Evolutionary conservation across 1,140 invertebrate genomes (phyloP).

Genomic region (Diachasma alloeum): DNA sequence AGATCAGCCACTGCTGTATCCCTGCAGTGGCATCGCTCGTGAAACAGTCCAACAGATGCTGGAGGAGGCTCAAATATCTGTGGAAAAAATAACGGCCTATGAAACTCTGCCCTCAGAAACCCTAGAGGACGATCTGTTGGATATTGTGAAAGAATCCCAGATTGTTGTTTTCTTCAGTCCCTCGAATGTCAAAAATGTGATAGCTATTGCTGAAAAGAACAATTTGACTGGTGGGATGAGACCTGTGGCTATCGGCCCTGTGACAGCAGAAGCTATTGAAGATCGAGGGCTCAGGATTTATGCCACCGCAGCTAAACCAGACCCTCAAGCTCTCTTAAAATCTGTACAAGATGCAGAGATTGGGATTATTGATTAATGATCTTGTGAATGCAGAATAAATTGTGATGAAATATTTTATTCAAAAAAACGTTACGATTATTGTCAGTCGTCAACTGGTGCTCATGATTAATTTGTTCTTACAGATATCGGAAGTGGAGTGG

Average conservation of each 20-base stretch:
- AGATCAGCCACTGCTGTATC: conserved; percentile 51
- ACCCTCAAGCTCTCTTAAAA: conserved; percentile 48
- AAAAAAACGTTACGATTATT: background rate
- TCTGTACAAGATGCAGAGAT: conserved; percentile 36
- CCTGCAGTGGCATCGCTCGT: conserved; percentile 57
- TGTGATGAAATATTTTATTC: conserved; percentile 30
- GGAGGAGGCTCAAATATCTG: conserved; percentile 34
- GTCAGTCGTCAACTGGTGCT: background rate
- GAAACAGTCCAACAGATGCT: conserved; percentile 54
- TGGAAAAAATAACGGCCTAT: conserved; percentile 55
- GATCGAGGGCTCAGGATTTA: conserved; percentile 38
- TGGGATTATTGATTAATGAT: background rate
- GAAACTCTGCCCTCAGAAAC: conserved; percentile 47
- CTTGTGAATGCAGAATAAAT: conserved; percentile 8
- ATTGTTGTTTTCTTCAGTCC: conserved; percentile 61
- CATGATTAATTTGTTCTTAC: background rate
- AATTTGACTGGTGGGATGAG: conserved; percentile 40
- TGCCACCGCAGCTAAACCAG: conserved; percentile 54
- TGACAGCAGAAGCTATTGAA: conserved; percentile 50
- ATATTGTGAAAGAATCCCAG: conserved; percentile 8
- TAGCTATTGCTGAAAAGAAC: conserved; percentile 25
- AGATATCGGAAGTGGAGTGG: too few relatives aligned
- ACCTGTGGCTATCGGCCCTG: conserved; percentile 59
- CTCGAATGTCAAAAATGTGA: conserved; percentile 49
- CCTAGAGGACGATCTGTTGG: conserved; percentile 35